A percentile compares a stretch with the other conserved stretches of the same genome.
Conservation (phyloP, 2,113 vertebrate genomes). For the Vimba vimba region DNA sequence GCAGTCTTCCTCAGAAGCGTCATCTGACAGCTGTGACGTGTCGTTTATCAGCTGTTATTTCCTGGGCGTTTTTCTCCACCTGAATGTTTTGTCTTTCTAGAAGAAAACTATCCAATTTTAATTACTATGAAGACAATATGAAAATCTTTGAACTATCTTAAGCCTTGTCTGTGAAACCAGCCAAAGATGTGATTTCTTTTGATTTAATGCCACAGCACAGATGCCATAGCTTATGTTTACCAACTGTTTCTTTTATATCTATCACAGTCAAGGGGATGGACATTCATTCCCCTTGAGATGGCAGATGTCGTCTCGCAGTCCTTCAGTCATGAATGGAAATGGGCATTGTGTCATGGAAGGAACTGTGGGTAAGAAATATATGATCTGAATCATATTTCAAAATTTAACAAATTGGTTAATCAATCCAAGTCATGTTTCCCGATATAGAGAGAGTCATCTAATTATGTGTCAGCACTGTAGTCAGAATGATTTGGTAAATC, state of each 20-base stretch:
- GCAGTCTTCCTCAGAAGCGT: too few species aligned
- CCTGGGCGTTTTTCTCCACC: too few species aligned
- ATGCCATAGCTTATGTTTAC: background rate
- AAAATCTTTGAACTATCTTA: too few species aligned
- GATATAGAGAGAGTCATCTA: background rate
- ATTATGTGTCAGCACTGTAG: background rate
- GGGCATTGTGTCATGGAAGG: constrained; percentile 76
- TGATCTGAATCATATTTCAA: background rate
- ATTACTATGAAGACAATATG: too few species aligned
- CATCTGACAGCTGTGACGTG: too few species aligned
- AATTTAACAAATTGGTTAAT: background rate
- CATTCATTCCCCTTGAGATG: constrained; percentile 81
- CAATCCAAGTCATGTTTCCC: constrained; percentile 2
- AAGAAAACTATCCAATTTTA: too few species aligned
- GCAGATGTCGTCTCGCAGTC: constrained; percentile 77
- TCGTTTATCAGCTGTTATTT: too few species aligned
- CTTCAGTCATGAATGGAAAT: constrained; percentile 73
- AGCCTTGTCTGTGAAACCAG: too few species aligned
- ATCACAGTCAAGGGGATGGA: constrained; percentile 79
- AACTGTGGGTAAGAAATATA: constrained; percentile 27
- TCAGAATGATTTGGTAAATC: constrained; percentile 13
- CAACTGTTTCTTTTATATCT: background rate
- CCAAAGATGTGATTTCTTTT: background rate
- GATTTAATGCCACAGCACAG: background rate
- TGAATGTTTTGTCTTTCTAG: too few species aligned